These are phyloP conservation scores for Nemopilema nomurai DNA, from an alignment of 30 jellyfish, hydroid and myxozoan species.

Conservation along the genomic window DNA sequence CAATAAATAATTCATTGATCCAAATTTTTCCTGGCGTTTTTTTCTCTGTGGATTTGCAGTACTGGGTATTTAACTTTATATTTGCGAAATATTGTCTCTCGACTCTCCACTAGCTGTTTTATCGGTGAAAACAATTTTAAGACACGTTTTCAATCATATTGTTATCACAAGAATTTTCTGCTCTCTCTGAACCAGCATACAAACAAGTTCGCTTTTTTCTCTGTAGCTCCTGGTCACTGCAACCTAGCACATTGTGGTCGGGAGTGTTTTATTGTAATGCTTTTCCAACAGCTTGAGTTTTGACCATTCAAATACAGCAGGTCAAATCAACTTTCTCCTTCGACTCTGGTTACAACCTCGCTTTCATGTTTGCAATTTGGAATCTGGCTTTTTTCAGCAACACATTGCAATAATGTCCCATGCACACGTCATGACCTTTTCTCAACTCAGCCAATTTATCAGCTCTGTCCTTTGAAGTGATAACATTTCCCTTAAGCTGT, in stretches of 20 bases:
- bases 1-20: neutral
- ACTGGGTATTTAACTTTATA: neutral
- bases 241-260: neutral
- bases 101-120: neutral
- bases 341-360: too few species aligned
- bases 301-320: too few species aligned
- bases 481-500: too few species aligned
- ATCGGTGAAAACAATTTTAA: neutral
- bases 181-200: neutral
- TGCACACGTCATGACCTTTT: too few species aligned
- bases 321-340: too few species aligned
- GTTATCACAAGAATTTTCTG: neutral
- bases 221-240: neutral
- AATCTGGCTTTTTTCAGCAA: too few species aligned
- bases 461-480: too few species aligned
- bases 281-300: neutral
- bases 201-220: neutral
- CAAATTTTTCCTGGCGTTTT: neutral
- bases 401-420: too few species aligned
- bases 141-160: neutral
- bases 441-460: too few species aligned
- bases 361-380: too few species aligned
- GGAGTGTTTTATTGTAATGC: neutral
- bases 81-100: neutral
- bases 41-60: neutral